Base-by-base conservation (phyloP, 1,140 invertebrate species). In the Nilaparvata lugens region DNA sequence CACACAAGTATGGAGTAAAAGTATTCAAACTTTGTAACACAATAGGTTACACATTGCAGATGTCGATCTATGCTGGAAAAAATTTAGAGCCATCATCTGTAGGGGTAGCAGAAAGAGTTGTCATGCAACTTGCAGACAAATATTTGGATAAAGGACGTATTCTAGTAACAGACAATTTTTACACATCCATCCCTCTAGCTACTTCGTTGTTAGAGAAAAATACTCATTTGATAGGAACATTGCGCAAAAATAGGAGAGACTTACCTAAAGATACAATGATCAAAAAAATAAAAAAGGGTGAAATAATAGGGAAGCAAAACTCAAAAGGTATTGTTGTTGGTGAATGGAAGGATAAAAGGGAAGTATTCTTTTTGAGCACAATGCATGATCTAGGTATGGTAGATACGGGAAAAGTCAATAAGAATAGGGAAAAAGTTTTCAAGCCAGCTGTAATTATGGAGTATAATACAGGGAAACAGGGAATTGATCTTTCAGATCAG, bases 1-100 rank as follows among this genome's bases (percentile, higher is more conserved):
- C n/a, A n/a, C n/a, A n/a, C n/a, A n/a, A 69, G 52, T 74, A 70
- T 64, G 68, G 70, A 19, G 64, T 74, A 19, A 73, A 73, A 66
- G 28, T 70, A 19, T 73, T 67, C 59, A 67, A 65, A 52, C 56
- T 76, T 11, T 71, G 67, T 53, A 52, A 56, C 56, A 40, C 64
- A 56, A 53, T 62, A 58, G 61, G 68, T 16, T 40, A 40, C 64
- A 62, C 60, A 43, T 63, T 60, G 61, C 59, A 60, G 60, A 4
- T 59, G 56, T 52, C 63, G n/a, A 40, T 40, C n/a, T 40, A 40
- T 40, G 38, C 38, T 40, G 38, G 38, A 40, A 40, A 40, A 40
- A 40, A 9, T n/a, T 9, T n/a, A 40, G 38, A 40, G n/a, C n/a
- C 38, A n/a, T 40, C 38, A 40, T 9, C 9, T n/a, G 9, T n/a